Percentiles rank a stretch among this genome's conserved stretches.
Evolutionary conservation across 2,797 vertebrate genomes (phyloP).

Genomic region (Amblyraja radiata): DNA sequence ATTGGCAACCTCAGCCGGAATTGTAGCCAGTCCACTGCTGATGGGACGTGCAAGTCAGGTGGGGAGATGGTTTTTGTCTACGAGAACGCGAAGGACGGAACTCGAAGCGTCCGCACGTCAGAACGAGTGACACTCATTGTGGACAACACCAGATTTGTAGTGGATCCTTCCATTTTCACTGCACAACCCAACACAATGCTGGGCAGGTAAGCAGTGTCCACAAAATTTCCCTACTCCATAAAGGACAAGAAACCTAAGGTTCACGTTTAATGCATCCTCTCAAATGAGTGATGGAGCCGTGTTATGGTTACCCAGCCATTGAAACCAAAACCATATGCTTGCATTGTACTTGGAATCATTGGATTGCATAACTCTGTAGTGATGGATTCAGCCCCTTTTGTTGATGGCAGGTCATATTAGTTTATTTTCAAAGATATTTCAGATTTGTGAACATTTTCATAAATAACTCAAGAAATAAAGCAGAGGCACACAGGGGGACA

Average conservation of each 20-base stretch:
- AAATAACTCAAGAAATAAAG: too few relatives aligned
- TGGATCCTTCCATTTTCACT: constrained; percentile 93
- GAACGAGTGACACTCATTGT: constrained; percentile 94
- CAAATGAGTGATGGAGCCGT: background rate
- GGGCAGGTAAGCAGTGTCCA: constrained; percentile 72
- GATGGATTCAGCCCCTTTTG: too few relatives aligned
- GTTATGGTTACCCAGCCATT: background rate
- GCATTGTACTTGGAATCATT: background rate
- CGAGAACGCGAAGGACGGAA: constrained; percentile 83
- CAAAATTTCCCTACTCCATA: background rate
- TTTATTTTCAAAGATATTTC: too few relatives aligned
- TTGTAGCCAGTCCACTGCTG: constrained; percentile 86
- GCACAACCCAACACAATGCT: constrained; percentile 99
- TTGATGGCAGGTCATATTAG: too few relatives aligned
- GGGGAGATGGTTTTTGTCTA: constrained; percentile 94
- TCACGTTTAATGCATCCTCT: background rate
- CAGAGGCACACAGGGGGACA: too few relatives aligned
- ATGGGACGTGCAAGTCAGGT: constrained; percentile 78
- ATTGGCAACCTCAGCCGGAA: constrained; percentile 82
- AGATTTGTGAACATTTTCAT: too few relatives aligned
- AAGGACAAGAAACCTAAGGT: background rate
- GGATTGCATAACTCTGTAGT: too few relatives aligned
- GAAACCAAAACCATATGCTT: background rate
- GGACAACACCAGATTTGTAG: constrained; percentile 95
- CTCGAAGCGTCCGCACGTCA: constrained; percentile 72